Evolutionary conservation across 2,113 vertebrate species (phyloP).

Genomic region (Rafetus swinhoei): DNA sequence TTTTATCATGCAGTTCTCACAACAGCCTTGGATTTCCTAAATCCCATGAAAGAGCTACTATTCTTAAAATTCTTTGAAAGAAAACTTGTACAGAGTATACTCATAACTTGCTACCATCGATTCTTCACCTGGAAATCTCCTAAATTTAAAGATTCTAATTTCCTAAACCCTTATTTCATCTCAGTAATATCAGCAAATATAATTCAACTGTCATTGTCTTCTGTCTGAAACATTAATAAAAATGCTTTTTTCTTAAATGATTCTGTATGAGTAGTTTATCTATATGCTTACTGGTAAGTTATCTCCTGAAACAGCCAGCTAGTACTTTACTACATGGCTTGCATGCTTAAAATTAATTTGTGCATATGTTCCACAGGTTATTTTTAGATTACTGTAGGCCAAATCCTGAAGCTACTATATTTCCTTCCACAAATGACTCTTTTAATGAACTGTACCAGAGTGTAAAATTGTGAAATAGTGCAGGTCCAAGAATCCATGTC

Average conservation of each 20-base stretch:
- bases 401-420: not conserved
- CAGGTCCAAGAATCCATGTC: conserved; percentile 19
- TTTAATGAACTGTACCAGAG: not conserved
- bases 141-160: not conserved
- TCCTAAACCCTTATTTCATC: not conserved
- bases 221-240: not conserved
- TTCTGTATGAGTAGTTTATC: not conserved
- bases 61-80: conserved; percentile 19
- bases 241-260: not conserved
- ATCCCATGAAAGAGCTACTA: not conserved
- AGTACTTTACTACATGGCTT: rapidly evolving
- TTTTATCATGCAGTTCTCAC: conserved; percentile 12
- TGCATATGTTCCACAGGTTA: not conserved
- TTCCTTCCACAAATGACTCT: not conserved
- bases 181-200: not conserved
- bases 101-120: not conserved
- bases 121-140: not conserved
- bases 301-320: not conserved
- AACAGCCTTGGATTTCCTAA: not conserved
- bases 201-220: not conserved
- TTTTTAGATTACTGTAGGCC: not conserved
- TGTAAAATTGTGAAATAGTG: not conserved
- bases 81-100: not conserved
- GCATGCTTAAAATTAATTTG: not conserved
- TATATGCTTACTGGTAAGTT: not conserved